Base-by-base conservation (phyloP, 35 echinoderm and acorn worm species). In the Anneissia japonica region DNA sequence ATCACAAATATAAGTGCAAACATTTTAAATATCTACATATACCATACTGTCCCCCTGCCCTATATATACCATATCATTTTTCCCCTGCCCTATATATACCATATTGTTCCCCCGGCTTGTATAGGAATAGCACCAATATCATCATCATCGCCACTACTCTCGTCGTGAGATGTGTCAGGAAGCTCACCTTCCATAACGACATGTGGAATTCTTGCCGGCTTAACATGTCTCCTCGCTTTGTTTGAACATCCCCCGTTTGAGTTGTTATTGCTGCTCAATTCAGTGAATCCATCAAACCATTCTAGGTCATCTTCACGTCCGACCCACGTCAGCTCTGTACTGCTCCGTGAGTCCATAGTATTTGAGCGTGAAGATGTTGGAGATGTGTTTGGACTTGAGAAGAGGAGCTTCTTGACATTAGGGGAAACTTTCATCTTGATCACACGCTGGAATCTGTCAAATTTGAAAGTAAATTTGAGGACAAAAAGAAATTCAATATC, bases 1-100 rank as follows among this genome's bases (percentile, higher is more conserved):
- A n/a, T n/a, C n/a, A n/a, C n/a, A n/a, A n/a, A n/a, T n/a, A n/a
- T n/a, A n/a, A n/a, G n/a, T n/a, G n/a, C n/a, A n/a, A n/a, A n/a
- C n/a, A n/a, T n/a, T n/a, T n/a, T n/a, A n/a, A n/a, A n/a, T n/a
- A n/a, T n/a, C n/a, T n/a, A n/a, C n/a, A n/a, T n/a, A n/a, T n/a
- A n/a, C n/a, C n/a, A n/a, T n/a, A n/a, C n/a, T n/a, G n/a, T n/a
- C n/a, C n/a, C n/a, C n/a, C n/a, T n/a, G n/a, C n/a, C n/a, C n/a
- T n/a, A n/a, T n/a, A n/a, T n/a, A n/a, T n/a, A n/a, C n/a, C n/a
- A n/a, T n/a, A n/a, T n/a, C 2, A 23, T 64, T n/a, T n/a, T n/a
- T n/a, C n/a, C n/a, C n/a, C n/a, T n/a, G n/a, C n/a, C n/a, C n/a
- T 64, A 64, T 64, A 64, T 64, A 64, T 64, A 64, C 51, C 51